phyloP scores from a whole-genome alignment of 1,140 invertebrate species.

The Drosophila jambulina region DNA sequence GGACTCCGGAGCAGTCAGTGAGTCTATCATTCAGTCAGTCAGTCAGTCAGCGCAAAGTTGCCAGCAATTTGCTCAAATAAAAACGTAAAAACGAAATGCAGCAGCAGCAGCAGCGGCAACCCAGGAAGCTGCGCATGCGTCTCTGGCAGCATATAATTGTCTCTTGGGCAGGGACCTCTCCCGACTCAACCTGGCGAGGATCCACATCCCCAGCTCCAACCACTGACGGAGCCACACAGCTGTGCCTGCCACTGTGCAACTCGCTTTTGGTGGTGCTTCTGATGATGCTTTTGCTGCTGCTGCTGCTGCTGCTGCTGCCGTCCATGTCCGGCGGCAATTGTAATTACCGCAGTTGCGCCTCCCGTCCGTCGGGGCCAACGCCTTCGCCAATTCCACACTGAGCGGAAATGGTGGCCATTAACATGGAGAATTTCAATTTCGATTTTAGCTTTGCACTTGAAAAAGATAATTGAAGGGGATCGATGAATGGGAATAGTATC shows the following conservation, averaged over 20 bases:
- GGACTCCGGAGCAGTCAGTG: constrained; percentile 64
- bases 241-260: constrained; percentile 54
- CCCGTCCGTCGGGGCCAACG: constrained; percentile 78
- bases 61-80: constrained; percentile 82
- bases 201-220: constrained; percentile 26
- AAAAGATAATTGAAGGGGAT: not conserved
- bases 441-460: constrained; percentile 1
- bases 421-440: not conserved
- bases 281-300: constrained; percentile 22
- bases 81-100: constrained; percentile 78
- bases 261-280: constrained; percentile 33
- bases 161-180: constrained; percentile 59
- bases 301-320: constrained; percentile 47
- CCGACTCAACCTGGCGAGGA: constrained; percentile 26
- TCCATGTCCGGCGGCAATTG: constrained; percentile 82
- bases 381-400: constrained; percentile 63
- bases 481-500: not conserved
- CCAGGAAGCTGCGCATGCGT: constrained; percentile 74
- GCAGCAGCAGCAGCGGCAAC: constrained; percentile 52
- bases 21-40: constrained; percentile 83
- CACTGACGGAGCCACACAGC: constrained; percentile 59
- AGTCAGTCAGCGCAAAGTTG: constrained; percentile 76
- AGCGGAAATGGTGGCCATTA: constrained; percentile 14
- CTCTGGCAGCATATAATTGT: constrained; percentile 83
- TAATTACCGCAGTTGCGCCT: constrained; percentile 83